Base-by-base conservation (phyloP, 2,113 vertebrate genomes). In the Elephas maximus region DNA sequence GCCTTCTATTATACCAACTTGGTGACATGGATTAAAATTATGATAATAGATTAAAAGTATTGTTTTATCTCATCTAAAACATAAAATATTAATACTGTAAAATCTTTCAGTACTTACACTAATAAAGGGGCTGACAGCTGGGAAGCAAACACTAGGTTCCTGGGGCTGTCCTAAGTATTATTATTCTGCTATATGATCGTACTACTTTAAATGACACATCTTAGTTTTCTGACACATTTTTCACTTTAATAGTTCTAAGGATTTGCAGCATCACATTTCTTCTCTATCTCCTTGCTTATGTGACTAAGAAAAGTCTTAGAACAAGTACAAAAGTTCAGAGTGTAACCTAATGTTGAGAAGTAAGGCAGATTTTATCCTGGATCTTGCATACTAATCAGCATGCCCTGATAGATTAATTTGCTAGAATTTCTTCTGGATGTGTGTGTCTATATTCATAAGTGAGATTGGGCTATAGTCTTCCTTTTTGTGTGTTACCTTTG, bases 61-160 rank as follows among this genome's bases (percentile, higher is more conserved):
- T 98, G 63, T 93, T 98, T 98, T 97, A 87, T 97, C 92, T 98
- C 65, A 88, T 96, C 84, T 76, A 82, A 97, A 94, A 85, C 88
- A 15, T 97, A 91, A 98, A 96, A 82, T 82, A 93, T 94, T 92
- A 63, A 67, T 65, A 8, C 78, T 67, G 51, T 96, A 65, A 73
- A 91, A 17, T 76, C 6, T 96, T 96, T 88, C 73, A 83, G 84
- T 63, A 26, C 53, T 92, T 93, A 41, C 6, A 24, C 48, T 90
- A 79, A 45, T 91, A 28, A 1, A 88, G 41, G 3, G n/a, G 91
- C 80, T 85, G 88, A 71, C 78, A 96, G 26, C 95, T 84, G 90
- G 74, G 57, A 74, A 85, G 60, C 81, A 88, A 88, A 92, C 78
- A 48, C 15, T 95, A 91, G 83, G 90, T 88, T 80, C 10, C 90